Evolutionary conservation across 2,888 invertebrate species (phyloP).

Genomic region (Morpho achilles): DNA sequence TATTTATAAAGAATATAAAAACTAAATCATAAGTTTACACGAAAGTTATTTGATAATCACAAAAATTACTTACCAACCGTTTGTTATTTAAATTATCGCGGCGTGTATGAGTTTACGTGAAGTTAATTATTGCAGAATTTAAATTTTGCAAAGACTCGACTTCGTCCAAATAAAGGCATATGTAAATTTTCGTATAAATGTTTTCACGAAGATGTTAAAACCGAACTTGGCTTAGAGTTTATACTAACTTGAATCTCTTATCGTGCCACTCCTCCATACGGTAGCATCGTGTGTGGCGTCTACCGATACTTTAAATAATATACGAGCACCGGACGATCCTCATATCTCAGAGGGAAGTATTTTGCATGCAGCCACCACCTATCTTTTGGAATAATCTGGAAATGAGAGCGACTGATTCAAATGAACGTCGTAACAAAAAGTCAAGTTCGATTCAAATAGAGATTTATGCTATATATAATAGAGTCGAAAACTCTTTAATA

Average conservation of each 20-base stretch:
- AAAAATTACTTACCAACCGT: too few relatives aligned
- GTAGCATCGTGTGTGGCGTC: conserved; percentile 69
- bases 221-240: conserved; percentile 11
- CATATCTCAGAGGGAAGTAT: conserved; percentile 75
- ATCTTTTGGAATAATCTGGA: conserved; percentile 72
- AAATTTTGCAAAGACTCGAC: conserved; percentile 1
- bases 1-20: too few relatives aligned
- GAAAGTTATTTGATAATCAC: too few relatives aligned
- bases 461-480: conserved; percentile 18
- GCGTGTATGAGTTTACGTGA: background rate
- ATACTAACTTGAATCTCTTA: conserved; percentile 11
- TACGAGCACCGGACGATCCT: conserved; percentile 59
- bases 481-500: conserved; percentile 24
- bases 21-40: too few relatives aligned
- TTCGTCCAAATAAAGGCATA: conserved; percentile 16
- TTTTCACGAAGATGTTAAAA: conserved; percentile 13
- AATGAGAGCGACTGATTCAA: conserved; percentile 36
- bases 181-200: conserved; percentile 19
- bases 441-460: conserved; percentile 18
- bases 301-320: conserved; percentile 63
- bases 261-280: conserved; percentile 30
- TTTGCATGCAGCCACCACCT: conserved; percentile 71
- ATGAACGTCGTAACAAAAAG: conserved; percentile 7
- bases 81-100: too few relatives aligned
- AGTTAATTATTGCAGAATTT: conserved; percentile 8